Evolutionary conservation across 2,888 invertebrate genomes (phyloP), one percentile per base, ranked within the genome.

Genomic region (Phengaris arion): DNA sequence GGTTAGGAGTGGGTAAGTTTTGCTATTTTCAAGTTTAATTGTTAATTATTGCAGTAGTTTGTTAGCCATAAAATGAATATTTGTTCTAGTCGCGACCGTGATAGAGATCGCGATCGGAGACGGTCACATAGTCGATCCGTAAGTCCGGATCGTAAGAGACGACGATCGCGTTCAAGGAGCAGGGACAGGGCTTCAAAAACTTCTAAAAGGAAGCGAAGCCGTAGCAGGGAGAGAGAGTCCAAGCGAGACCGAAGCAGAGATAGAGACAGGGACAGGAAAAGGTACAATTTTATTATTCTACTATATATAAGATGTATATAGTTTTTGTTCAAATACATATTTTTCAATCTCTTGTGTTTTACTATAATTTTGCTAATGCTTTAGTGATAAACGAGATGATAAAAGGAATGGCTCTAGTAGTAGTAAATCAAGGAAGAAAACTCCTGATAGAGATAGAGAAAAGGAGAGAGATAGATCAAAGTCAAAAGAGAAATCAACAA

Each of bases 201-300:
- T 46, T 92, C 93, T 15, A 94, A 96, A 78, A 94, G 95, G 81
- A 94, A 96, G 82, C 94, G 96, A 77, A 96, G 96, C 82, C 94
- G 96, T 80, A 96, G 96, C 70, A 92, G 96, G 77, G 96, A 96
- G 15, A 86, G 96, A 59, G 95, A 96, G 13, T 91, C 94, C 0
- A 94, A 95, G 76, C 89, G 94, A 79, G 89, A 92, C 81, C 90
- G 94, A 0, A 94, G 94, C 69, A 89, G 94, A 77, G 94, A 94
- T 12, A 87, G 93, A 54, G 89, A 89, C 48, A 88, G 92, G 52
- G 89, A 89, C 73, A 78, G 82, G 74, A 94, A 94, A 85, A 89
- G 94, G 94, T 93, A 69, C 12, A 72, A 68, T 2, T 68, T 74
- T 70, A 22, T 13, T 55, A 72, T 59, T 69, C 48, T 48, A 35